A percentile compares a stretch with the other conserved stretches of the same genome.
These are phyloP conservation scores for Ichneumoninae sp. DNA, from an alignment of 2,888 invertebrate genomes.

Conservation along the genomic window DNA sequence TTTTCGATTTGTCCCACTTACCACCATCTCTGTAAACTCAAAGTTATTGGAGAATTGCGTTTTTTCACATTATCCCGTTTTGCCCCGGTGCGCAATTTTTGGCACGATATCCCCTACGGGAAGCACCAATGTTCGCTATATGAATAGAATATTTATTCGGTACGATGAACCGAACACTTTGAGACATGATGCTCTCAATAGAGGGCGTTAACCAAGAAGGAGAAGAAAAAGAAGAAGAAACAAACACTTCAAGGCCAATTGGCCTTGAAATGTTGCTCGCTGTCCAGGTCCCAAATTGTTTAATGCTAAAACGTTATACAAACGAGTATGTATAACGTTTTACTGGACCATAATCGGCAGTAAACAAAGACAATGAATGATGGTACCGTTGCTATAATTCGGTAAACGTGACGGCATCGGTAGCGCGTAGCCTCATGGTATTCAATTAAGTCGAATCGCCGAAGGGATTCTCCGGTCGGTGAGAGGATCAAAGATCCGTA, in stretches of 20 bases:
- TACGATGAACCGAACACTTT: neutral
- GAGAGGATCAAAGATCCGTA: conserved; percentile 70
- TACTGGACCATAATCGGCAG: neutral
- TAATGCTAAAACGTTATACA: no score
- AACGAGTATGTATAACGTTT: neutral
- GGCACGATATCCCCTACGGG: no score
- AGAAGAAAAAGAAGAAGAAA: neutral
- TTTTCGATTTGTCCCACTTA: no score
- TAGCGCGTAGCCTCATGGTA: conserved; percentile 59
- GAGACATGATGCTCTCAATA: neutral
- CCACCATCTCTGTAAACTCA: no score
- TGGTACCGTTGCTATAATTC: conserved; percentile 54
- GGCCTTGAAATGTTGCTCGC: neutral
- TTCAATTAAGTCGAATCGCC: conserved; percentile 71
- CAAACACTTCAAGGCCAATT: neutral
- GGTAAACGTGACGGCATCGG: conserved; percentile 36
- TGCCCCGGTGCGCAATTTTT: no score
- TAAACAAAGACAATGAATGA: conserved; percentile 30
- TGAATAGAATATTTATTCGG: neutral
- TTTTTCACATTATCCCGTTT: no score
- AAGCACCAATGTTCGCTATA: neutral
- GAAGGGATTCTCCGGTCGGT: conserved; percentile 66
- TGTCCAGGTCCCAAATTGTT: neutral
- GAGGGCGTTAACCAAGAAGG: neutral
- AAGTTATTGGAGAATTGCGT: no score